Conservation (phyloP, 2,797 vertebrate genomes). For the Thamnophis elegans region DNA sequence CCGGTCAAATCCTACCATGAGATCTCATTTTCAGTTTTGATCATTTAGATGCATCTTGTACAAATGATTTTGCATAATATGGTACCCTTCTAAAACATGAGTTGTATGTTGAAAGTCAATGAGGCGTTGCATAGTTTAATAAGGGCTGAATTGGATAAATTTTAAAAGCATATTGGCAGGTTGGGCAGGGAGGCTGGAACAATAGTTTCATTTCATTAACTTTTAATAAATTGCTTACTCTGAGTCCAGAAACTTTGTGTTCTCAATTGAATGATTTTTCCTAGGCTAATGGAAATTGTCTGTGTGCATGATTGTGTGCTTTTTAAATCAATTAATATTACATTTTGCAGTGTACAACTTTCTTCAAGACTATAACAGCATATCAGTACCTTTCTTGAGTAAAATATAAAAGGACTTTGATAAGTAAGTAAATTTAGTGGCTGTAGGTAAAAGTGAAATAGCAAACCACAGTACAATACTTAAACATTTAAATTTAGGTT, state of each 20-base stretch:
- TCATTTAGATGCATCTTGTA: not conserved
- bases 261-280: not conserved
- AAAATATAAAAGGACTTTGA: not conserved
- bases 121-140: slow-evolving; percentile 1
- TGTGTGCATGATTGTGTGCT: not conserved
- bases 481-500: not conserved
- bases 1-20: not conserved
- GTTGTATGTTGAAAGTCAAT: not conserved
- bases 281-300: not conserved
- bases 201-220: not conserved
- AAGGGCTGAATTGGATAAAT: slow-evolving; percentile 18
- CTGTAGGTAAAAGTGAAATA: slow-evolving; percentile 6
- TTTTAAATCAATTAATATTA: not conserved
- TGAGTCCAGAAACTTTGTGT: not conserved
- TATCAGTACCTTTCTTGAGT: not conserved
- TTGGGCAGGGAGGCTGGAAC: not conserved
- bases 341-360: not conserved
- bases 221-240: slow-evolving; percentile 27
- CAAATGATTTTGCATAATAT: not conserved
- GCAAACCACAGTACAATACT: accelerated
- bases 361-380: not conserved
- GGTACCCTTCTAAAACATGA: not conserved
- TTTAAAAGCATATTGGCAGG: not conserved
- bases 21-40: not conserved
- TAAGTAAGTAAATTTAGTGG: not conserved